Evolutionary conservation across 2,888 invertebrate species (phyloP).

Genomic region (Aporophyla lueneburgensis): DNA sequence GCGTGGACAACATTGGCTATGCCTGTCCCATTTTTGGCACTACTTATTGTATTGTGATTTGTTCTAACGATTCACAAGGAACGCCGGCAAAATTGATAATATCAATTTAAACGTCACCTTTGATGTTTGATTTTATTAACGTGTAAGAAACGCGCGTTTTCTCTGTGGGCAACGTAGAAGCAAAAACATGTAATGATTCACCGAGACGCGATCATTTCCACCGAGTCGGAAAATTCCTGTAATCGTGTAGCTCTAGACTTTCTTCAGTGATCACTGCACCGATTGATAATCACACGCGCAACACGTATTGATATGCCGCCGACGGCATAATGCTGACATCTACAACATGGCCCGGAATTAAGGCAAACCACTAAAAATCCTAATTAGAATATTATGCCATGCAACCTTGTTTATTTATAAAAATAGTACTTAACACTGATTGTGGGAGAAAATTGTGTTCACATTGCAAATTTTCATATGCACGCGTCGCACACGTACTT

Average conservation of each 20-base stretch:
- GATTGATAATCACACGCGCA: conserved; percentile 79
- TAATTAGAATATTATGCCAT: no score
- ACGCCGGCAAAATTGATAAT: conserved; percentile 57
- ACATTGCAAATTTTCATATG: no score
- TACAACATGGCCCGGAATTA: conserved; percentile 8
- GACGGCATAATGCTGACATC: conserved; percentile 27
- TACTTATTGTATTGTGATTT: conserved; percentile 42
- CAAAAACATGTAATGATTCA: conserved; percentile 88
- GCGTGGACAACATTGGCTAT: conserved; percentile 42
- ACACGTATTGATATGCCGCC: conserved; percentile 66
- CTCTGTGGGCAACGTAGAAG: conserved; percentile 76
- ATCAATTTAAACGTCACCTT: conserved; percentile 64
- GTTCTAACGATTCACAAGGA: conserved; percentile 51
- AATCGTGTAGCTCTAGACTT: conserved; percentile 83
- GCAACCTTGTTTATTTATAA: no score
- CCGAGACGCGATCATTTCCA: conserved; percentile 87
- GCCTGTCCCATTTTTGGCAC: conserved; percentile 65
- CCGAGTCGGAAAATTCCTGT: conserved; percentile 90
- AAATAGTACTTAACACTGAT: no score
- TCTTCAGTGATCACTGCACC: conserved; percentile 82
- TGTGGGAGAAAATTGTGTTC: no score
- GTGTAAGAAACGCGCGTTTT: conserved; percentile 75
- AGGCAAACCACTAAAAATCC: no score
- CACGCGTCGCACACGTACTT: no score
- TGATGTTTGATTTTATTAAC: conserved; percentile 72